Conservation (phyloP, 2,888 invertebrate genomes). For the Monopis laevigella region DNA sequence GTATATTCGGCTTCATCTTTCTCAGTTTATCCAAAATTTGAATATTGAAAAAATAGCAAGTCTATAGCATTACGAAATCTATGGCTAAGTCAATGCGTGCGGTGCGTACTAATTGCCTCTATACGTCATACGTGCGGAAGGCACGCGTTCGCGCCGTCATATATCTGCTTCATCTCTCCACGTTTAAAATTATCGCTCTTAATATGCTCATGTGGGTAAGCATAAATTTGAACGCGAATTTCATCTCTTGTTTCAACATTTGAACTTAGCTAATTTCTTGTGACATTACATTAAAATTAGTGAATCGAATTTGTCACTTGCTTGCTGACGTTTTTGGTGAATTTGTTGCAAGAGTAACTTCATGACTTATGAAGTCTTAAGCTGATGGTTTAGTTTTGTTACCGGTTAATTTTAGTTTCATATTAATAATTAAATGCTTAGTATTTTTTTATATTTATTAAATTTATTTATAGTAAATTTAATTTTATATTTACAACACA, state of each 20-base stretch:
- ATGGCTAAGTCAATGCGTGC: conserved; percentile 7
- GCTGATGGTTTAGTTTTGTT: no score
- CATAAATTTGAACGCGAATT: conserved; percentile 46
- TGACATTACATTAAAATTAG: conserved; percentile 11
- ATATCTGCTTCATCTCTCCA: conserved; percentile 24
- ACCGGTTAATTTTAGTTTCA: no score
- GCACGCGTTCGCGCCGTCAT: conserved; percentile 30
- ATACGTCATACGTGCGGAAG: conserved; percentile 39
- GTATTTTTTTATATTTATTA: no score
- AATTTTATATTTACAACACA: no score
- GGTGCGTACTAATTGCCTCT: conserved; percentile 37
- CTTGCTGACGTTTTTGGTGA: conserved; percentile 5
- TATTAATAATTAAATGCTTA: no score
- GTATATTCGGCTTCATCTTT: no score
- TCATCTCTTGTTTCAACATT: conserved; percentile 42
- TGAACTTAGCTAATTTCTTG: conserved; percentile 31
- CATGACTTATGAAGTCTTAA: no score
- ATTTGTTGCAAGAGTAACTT: no score
- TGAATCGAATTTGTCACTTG: conserved; percentile 11
- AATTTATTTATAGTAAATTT: no score
- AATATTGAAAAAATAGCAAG: neutral
- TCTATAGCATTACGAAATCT: conserved; percentile 1
- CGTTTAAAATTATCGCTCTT: conserved; percentile 25
- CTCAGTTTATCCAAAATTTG: no score
- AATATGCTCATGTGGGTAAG: conserved; percentile 36